These are phyloP conservation scores for Phyto melanocephala DNA, from an alignment of 2,888 invertebrate species.

Conservation along the genomic window DNA sequence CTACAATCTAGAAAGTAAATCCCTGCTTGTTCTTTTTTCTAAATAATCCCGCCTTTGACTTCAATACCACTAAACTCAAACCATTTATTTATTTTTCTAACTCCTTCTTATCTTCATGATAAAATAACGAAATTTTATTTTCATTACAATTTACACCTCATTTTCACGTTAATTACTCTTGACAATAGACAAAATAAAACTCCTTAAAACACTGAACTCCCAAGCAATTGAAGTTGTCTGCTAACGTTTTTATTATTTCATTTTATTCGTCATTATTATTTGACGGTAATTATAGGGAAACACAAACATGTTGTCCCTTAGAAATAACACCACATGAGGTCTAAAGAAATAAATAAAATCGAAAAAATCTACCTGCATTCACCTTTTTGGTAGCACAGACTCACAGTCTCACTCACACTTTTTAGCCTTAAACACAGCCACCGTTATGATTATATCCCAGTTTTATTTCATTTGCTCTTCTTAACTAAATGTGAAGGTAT, in stretches of 20 bases:
- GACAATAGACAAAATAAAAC: slow-evolving; percentile 35
- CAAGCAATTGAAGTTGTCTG: slow-evolving; percentile 1
- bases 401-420: neutral
- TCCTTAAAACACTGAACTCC: neutral
- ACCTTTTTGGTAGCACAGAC: neutral
- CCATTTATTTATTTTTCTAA: neutral
- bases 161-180: slow-evolving; percentile 51
- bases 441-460: neutral
- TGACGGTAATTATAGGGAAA: too few species aligned
- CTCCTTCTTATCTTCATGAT: too few species aligned
- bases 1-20: too few species aligned
- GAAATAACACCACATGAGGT: slow-evolving; percentile 55
- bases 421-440: neutral
- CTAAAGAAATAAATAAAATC: slow-evolving; percentile 37
- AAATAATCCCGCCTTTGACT: too few species aligned
- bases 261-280: too few species aligned
- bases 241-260: neutral
- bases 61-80: neutral
- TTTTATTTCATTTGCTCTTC: neutral
- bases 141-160: slow-evolving; percentile 52
- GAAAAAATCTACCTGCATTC: slow-evolving; percentile 11
- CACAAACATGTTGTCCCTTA: slow-evolving; percentile 48
- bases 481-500: slow-evolving; percentile 21
- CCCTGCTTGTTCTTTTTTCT: too few species aligned
- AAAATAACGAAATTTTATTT: neutral